Evolutionary conservation across 2,113 vertebrate genomes (phyloP), one percentile per base, ranked within the genome.

Genomic region (Otocyon megalotis): DNA sequence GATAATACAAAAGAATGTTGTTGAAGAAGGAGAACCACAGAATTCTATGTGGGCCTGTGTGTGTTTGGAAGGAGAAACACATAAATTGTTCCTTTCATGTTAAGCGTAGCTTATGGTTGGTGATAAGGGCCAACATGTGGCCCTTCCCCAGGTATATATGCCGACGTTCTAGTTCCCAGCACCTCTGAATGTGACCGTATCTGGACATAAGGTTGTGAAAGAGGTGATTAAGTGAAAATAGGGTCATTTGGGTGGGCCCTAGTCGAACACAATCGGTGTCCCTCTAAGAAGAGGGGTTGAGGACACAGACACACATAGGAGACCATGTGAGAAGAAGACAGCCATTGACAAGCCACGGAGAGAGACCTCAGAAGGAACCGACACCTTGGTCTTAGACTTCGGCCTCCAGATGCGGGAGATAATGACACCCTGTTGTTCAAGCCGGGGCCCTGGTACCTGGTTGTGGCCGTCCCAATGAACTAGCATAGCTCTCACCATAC

Each of bases 401-500:
- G 28, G 60, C 26, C 19, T n/a, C 48, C n/a, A 58, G 76, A 24
- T 2, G 8, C 4, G 5, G 5, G 65, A 74, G 37, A n/a, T 2
- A 10, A 43, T 35, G 1, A 26, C 54, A 12, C 22, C 37, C 65
- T 37, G 4, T 20, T 20, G 65, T 35, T n/a, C 11, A 17, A n/a
- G n/a, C 20, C 26, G 0, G 1, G n/a, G 11, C 71, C 7, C 0
- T 2, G 9, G 32, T 8, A 2, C 62, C 22, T 2, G 13, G 32
- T 5, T 12, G 15, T 9, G 10, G n/a, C 9, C 20, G 1, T 26
- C 16, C 43, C 1, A 9, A 16, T 32, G 1, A 10, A 19, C 24
- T 13, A 19, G 14, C 5, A 19, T 1, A 13, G 26, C 14, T 56
- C 43, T 5, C 43, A 43, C 43, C 43, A 43, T 8, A 67, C 16